Conservation (phyloP, 35 echinoderm and acorn worm species). For the Chiridota heheva region DNA sequence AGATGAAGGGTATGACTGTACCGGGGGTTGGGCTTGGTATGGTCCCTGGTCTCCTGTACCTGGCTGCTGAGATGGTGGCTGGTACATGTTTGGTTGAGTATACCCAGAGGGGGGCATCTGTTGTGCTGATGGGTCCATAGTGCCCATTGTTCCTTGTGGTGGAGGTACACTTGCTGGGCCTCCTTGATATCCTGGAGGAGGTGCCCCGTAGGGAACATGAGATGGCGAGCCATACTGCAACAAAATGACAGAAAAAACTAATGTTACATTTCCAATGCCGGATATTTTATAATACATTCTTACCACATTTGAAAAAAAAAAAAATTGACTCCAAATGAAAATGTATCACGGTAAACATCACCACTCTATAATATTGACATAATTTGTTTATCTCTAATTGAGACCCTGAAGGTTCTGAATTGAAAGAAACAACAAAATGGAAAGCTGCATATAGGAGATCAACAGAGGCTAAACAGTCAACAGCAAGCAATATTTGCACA, state of each 20-base stretch:
- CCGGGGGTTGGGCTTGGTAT: slow-evolving; percentile 23
- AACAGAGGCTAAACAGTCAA: no score
- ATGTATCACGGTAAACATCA: neutral
- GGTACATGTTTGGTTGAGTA: no score
- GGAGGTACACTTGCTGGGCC: slow-evolving; percentile 44
- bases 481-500: no score
- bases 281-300: no score
- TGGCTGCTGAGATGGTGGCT: neutral
- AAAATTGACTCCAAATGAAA: neutral
- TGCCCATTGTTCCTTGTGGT: slow-evolving; percentile 41
- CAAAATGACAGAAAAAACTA: neutral
- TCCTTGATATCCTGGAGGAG: slow-evolving; percentile 26
- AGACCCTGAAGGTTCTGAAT: neutral
- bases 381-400: neutral
- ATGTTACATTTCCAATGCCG: neutral
- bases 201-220: slow-evolving; percentile 49
- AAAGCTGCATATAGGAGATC: no score
- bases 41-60: slow-evolving; percentile 45
- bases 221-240: slow-evolving; percentile 56
- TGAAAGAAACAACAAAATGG: neutral
- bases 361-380: neutral
- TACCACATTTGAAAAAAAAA: no score
- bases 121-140: slow-evolving; percentile 48
- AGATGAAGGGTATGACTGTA: neutral
- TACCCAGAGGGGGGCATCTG: slow-evolving; percentile 41